Percentiles rank a stretch among this genome's conserved stretches.
Evolutionary conservation across 1,140 invertebrate species (phyloP).

Genomic region (Achroia grisella): DNA sequence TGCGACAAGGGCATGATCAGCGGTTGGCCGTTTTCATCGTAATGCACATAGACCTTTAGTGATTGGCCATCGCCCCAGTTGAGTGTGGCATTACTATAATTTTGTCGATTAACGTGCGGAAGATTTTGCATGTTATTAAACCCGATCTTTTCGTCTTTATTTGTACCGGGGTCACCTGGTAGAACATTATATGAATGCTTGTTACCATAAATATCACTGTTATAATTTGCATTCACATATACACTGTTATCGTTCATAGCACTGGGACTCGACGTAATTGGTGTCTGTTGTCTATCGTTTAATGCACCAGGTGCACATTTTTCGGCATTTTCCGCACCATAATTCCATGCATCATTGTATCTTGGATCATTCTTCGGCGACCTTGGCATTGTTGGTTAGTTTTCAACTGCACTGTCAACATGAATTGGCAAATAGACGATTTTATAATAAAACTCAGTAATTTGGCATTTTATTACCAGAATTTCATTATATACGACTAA

Average conservation of each 20-base stretch:
- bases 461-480: slow-evolving; percentile 44
- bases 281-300: slow-evolving; percentile 40
- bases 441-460: slow-evolving; percentile 25
- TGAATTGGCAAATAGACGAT: background rate
- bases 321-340: slow-evolving; percentile 45
- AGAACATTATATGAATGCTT: slow-evolving; percentile 47
- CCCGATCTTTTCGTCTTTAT: slow-evolving; percentile 42
- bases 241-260: slow-evolving; percentile 46
- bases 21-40: slow-evolving; percentile 64
- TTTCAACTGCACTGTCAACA: slow-evolving; percentile 9
- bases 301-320: slow-evolving; percentile 43
- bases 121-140: slow-evolving; percentile 40
- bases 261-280: slow-evolving; percentile 29
- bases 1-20: slow-evolving; percentile 63
- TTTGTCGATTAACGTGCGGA: slow-evolving; percentile 38
- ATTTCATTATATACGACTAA: slow-evolving; percentile 18
- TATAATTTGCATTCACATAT: slow-evolving; percentile 41
- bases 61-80: slow-evolving; percentile 63
- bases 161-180: slow-evolving; percentile 29
- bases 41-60: slow-evolving; percentile 43
- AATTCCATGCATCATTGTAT: slow-evolving; percentile 65
- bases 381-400: slow-evolving; percentile 63
- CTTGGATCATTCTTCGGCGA: slow-evolving; percentile 61
- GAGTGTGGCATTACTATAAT: slow-evolving; percentile 58
- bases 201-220: slow-evolving; percentile 53